These are phyloP conservation scores for Hyles euphorbiae DNA, from an alignment of 1,140 invertebrate species.

Conservation along the genomic window DNA sequence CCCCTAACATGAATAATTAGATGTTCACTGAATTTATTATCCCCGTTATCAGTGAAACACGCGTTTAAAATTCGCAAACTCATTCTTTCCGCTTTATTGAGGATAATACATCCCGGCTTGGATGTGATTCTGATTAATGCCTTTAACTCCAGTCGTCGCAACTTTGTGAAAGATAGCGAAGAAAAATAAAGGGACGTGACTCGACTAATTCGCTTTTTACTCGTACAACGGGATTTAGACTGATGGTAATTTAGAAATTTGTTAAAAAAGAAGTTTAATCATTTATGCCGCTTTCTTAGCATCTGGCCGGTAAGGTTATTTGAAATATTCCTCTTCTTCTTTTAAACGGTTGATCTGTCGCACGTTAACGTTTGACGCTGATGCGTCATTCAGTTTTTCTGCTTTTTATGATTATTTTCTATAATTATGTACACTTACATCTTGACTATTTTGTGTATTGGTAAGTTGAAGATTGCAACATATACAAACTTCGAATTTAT, in stretches of 20 bases:
- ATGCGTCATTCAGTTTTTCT: slow-evolving; percentile 34
- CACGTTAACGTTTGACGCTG: slow-evolving; percentile 24
- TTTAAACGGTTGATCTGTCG: slow-evolving; percentile 50
- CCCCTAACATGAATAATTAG: slow-evolving; percentile 74
- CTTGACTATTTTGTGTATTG: slow-evolving; percentile 29
- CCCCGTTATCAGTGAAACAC: slow-evolving; percentile 65
- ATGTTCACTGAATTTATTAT: slow-evolving; percentile 64
- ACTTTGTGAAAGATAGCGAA: slow-evolving; percentile 68
- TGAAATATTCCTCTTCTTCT: slow-evolving; percentile 48
- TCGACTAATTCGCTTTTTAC: slow-evolving; percentile 65
- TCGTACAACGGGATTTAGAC: slow-evolving; percentile 39
- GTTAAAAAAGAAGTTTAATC: slow-evolving; percentile 29
- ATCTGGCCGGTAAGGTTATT: slow-evolving; percentile 19
- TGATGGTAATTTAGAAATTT: slow-evolving; percentile 34
- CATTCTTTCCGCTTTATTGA: slow-evolving; percentile 71
- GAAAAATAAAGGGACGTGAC: slow-evolving; percentile 70
- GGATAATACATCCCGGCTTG: slow-evolving; percentile 68
- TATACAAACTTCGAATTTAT: too few relatives aligned
- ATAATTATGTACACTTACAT: slow-evolving; percentile 44
- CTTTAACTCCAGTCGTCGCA: slow-evolving; percentile 54
- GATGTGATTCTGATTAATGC: slow-evolving; percentile 72
- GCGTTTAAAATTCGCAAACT: slow-evolving; percentile 71
- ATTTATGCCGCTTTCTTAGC: slow-evolving; percentile 16
- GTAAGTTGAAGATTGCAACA: slow-evolving; percentile 26
- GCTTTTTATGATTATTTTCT: slow-evolving; percentile 24